These are phyloP conservation scores for Megastigmus dorsalis DNA, from an alignment of 2,888 invertebrate genomes.

Conservation along the genomic window DNA sequence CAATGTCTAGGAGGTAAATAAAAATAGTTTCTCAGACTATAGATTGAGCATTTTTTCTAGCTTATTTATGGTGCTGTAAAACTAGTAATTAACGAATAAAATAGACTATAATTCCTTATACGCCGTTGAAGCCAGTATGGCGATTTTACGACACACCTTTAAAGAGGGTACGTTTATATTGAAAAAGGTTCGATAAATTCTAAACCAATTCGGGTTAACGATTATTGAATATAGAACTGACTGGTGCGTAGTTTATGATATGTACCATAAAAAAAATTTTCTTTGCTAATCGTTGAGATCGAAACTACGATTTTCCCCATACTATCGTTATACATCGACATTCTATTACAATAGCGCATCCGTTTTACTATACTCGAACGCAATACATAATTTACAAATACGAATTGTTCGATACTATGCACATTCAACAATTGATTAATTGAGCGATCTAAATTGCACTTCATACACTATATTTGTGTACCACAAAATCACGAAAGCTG, in stretches of 20 bases:
- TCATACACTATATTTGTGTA: slow-evolving; percentile 18
- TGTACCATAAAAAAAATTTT: neutral
- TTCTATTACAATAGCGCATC: too few relatives aligned
- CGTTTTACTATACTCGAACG: too few relatives aligned
- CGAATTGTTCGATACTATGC: neutral
- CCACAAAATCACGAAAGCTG: slow-evolving; percentile 14
- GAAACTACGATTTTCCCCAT: neutral
- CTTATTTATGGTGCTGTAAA: neutral
- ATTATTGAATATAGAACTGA: slow-evolving; percentile 23
- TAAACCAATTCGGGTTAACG: slow-evolving; percentile 22
- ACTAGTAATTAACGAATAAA: slow-evolving; percentile 21
- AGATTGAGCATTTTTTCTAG: neutral
- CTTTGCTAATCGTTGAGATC: neutral
- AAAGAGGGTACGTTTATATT: slow-evolving; percentile 14
- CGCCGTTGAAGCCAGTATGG: slow-evolving; percentile 3
- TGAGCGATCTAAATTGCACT: slow-evolving; percentile 7
- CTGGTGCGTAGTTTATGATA: slow-evolving; percentile 10
- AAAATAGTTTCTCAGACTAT: too few relatives aligned
- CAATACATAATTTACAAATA: too few relatives aligned
- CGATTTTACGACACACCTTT: slow-evolving; percentile 15
- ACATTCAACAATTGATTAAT: slow-evolving; percentile 30
- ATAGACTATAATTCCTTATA: neutral
- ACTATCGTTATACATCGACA: too few relatives aligned
- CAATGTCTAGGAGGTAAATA: too few relatives aligned
- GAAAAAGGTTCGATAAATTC: slow-evolving; percentile 30